Conservation (phyloP, 2,113 vertebrate species). For the Bubo bubo region DNA sequence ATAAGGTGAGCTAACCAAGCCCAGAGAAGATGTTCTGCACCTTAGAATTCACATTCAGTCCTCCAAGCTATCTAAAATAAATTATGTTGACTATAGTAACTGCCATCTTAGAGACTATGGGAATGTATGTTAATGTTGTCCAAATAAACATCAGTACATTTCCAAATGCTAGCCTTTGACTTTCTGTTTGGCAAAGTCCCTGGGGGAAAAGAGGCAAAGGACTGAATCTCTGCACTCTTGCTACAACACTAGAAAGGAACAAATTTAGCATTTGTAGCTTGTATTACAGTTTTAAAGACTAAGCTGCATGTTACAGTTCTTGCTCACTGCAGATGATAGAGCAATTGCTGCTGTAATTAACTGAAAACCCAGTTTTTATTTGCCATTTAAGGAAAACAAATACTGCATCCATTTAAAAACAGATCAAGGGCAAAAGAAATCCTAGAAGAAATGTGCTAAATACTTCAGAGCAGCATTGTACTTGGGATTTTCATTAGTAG, state of each 20-base stretch:
- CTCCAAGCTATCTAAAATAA: not conserved
- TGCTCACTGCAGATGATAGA: not conserved
- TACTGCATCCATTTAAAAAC: not conserved
- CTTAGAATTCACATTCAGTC: not conserved
- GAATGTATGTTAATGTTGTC: not conserved
- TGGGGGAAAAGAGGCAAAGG: not conserved
- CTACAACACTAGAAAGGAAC: not conserved
- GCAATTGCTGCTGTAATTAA: not conserved
- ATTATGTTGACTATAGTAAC: not conserved
- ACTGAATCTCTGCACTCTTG: not conserved
- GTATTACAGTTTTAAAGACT: not conserved
- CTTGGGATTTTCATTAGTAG: not conserved
- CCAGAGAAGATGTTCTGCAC: not conserved
- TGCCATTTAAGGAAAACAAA: not conserved
- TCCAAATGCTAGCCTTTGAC: not conserved
- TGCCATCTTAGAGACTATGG: not conserved
- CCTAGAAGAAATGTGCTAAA: not conserved
- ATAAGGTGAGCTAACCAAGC: not conserved
- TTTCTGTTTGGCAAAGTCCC: not conserved
- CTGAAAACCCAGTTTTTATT: not conserved
- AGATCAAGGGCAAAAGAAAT: constrained; percentile 5
- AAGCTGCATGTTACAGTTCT: not conserved
- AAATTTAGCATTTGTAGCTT: not conserved
- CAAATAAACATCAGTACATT: not conserved
- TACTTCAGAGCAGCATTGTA: not conserved